Base-by-base conservation (phyloP, 2,797 vertebrate genomes). In the Myotis vivesi region DNA sequence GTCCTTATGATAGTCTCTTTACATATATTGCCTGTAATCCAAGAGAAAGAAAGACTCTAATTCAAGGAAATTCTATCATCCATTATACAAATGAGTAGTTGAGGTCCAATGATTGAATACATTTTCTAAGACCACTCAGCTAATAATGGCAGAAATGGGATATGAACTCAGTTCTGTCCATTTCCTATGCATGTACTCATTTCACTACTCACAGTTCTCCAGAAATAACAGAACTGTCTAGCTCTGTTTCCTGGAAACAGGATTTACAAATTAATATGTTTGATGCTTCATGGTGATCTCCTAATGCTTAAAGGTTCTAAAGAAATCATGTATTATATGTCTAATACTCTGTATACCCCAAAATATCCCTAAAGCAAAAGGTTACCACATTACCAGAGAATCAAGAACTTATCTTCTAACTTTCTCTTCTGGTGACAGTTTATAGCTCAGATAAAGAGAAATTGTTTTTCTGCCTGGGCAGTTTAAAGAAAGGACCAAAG, bases 381-480 rank as follows among this genome's bases (percentile, higher is more conserved):
- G 10, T 66, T 55, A 41, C 30, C 84, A 3, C 4, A 76, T 66
- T 77, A 55, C 7, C 36, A 94, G 49, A 76, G 66, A 87, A 89
- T 75, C 66, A 71, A 75, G 57, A 22, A 81, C 46, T 84, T 64
- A 53, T 53, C 36, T 38, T 80, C 53, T 33, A 57, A 49, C 2
- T 30, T 93, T 87, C 77, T 89, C 81, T 92, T 91, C 16, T 71
- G 30, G 15, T 89, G 69, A 93, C 1, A 85, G 38, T 92, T 81
- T 91, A 76, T 76, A 87, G 25, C 44, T 95, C 87, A 79, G 62
- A 91, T 64, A 93, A 95, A 77, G 23, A 87, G 53, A 91, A 91
- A 95, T 46, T 79, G 55, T 85, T 94, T 94, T 92, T 92, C 36
- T 79, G 59, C 36, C 57, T 75, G n/a, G n/a, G 36, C 6, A 85